These are phyloP conservation scores for Drosophila pullipes DNA, from an alignment of 2,888 invertebrate species.

Conservation along the genomic window DNA sequence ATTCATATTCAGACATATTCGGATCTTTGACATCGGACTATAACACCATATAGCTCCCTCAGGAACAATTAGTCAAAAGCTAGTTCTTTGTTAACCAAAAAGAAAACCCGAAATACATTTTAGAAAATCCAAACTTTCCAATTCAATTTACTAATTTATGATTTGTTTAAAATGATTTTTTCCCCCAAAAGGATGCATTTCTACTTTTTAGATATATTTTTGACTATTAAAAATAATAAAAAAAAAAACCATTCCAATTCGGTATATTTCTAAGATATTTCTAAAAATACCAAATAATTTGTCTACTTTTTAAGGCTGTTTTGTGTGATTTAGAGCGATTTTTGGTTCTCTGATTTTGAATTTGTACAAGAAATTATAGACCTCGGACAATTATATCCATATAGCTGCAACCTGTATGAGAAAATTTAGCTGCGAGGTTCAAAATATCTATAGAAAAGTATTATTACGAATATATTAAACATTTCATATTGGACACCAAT, in stretches of 20 bases:
- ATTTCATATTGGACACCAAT: not conserved
- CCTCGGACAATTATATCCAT: not conserved
- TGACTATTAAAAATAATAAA: too few relatives aligned
- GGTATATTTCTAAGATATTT: not conserved
- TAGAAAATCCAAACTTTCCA: not conserved
- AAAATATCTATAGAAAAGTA: not conserved
- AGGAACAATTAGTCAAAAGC: not conserved
- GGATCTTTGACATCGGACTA: not conserved
- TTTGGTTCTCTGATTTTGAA: not conserved
- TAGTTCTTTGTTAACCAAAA: not conserved
- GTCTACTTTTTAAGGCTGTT: not conserved
- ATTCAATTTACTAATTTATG: not conserved
- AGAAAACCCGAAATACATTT: not conserved
- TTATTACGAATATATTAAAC: not conserved
- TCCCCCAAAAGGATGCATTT: not conserved
- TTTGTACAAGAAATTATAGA: not conserved
- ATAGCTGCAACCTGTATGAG: not conserved
- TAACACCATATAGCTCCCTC: not conserved
- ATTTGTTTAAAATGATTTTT: not conserved
- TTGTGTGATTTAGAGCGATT: not conserved
- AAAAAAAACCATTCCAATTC: not conserved
- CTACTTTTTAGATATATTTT: not conserved
- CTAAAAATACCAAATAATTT: not conserved
- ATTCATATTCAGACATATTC: not conserved
- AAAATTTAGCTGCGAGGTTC: not conserved